Base-by-base conservation (phyloP, 1,140 invertebrate species). In the Wiebesia pumilae region DNA sequence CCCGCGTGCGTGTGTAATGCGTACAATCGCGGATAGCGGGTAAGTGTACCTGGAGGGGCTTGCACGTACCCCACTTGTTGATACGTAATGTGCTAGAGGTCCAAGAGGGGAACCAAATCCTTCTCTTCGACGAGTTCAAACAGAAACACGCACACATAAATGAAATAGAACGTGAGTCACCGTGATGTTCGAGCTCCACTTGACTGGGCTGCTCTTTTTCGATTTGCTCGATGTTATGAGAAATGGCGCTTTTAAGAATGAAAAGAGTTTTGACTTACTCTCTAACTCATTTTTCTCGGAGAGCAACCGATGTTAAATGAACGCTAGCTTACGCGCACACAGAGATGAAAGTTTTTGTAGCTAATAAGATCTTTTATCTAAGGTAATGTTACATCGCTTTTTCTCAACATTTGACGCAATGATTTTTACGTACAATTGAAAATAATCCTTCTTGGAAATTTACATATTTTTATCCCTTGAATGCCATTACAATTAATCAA, bases 51-150 rank as follows among this genome's bases (percentile, higher is more conserved):
- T 71, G 80, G 65, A 33, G 62, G 47, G 83, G 21, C 33, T 80
- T 24, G 80, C 78, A 73, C 80, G 84, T 86, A 81, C 43, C 40
- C 54, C 85, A 86, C 80, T 86, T 86, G 85, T 86, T 86, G 85
- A 86, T 86, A 62, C 78, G 69, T 14, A 80, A 69, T 27, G 65
- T 47, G 43, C 54, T 0, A 19, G 16, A 58, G n/a, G 62, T 69
- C 62, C 38, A 47, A 69, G 33, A 65, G 69, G 51, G 30, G 71
- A 67, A 75, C 69, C 24, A 21, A 83, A 83, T 54, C 27, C 73
- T 43, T 65, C 58, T n/a, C 54, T 38, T 40, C 19, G 33, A 81
- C n/a, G 19, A 51, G n/a, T 54, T 19, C 19, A 38, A 62, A 40
- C 35, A 81, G 33, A 71, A 21, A 38, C 79, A 43, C 19, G 19